Percentiles rank a stretch among this genome's conserved stretches.
Conservation (phyloP, 2,113 vertebrate species). For the Hydrochoerus hydrochaeris region DNA sequence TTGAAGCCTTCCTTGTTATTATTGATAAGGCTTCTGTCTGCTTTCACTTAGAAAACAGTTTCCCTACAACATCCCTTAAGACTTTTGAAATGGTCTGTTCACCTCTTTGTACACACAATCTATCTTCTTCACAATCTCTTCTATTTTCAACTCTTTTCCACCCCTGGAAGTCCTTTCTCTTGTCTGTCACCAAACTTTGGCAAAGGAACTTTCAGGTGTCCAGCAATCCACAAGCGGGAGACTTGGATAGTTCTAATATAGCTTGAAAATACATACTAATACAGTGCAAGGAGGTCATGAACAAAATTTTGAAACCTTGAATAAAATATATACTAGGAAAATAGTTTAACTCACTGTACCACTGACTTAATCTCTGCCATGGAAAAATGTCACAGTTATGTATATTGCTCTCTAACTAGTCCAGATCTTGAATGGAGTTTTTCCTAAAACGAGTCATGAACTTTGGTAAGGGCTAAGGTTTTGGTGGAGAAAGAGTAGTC, state of each 20-base stretch:
- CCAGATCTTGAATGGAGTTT: not conserved
- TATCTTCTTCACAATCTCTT: not conserved
- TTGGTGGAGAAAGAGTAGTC: not conserved
- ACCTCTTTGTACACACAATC: not conserved
- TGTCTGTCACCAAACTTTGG: not conserved
- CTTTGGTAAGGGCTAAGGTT: not conserved
- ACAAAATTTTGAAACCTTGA: not conserved
- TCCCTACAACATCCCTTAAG: not conserved
- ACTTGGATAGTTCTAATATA: not conserved
- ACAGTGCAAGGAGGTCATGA: not conserved
- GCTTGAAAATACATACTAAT: conserved; percentile 9
- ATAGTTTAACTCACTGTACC: not conserved
- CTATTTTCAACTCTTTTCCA: not conserved
- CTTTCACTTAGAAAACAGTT: not conserved
- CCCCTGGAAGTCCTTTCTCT: too few species aligned
- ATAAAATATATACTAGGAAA: not conserved
- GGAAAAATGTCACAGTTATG: not conserved
- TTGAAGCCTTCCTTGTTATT: not conserved
- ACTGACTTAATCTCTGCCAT: not conserved
- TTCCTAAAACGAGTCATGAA: not conserved
- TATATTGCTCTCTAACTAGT: not conserved
- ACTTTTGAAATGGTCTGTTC: not conserved
- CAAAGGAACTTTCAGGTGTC: not conserved
- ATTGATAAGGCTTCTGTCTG: not conserved
- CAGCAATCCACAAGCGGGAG: not conserved